Conservation (phyloP, 1,140 invertebrate genomes). For the Meloidogyne exigua region DNA sequence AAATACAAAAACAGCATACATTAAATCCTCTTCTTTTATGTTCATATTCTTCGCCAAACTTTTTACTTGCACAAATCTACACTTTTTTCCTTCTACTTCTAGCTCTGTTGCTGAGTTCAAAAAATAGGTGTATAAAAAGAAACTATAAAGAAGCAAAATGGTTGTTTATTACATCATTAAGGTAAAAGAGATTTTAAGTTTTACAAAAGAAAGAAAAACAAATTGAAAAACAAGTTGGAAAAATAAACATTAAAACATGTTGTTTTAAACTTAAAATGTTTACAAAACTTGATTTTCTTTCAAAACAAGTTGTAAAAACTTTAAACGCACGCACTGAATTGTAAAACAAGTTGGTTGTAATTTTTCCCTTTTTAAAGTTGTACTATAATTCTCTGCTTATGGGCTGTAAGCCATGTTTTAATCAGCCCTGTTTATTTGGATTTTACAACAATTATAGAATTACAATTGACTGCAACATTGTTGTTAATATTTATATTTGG, state of each 20-base stretch:
- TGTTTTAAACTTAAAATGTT: background rate
- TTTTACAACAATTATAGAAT: constrained; percentile 54
- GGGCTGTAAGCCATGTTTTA: constrained; percentile 46
- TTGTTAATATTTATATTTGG: constrained; percentile 58
- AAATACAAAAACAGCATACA: background rate
- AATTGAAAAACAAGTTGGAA: background rate
- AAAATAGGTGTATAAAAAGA: constrained; percentile 59
- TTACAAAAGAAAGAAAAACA: background rate
- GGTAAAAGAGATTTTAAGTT: background rate
- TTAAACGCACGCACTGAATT: background rate
- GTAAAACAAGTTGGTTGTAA: background rate
- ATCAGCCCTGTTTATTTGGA: constrained; percentile 30
- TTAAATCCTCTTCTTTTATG: constrained; percentile 18
- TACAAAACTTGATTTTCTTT: too few species aligned
- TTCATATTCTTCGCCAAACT: constrained; percentile 30
- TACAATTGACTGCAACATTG: constrained; percentile 51
- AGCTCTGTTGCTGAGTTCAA: constrained; percentile 54
- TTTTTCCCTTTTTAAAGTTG: constrained; percentile 26
- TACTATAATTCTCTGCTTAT: constrained; percentile 45
- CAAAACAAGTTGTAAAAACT: background rate
- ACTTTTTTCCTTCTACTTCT: constrained; percentile 56
- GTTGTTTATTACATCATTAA: constrained; percentile 53
- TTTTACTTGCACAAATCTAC: constrained; percentile 49
- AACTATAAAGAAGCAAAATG: constrained; percentile 64
- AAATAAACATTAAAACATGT: background rate